A percentile compares a stretch with the other conserved stretches of the same genome.
Conservation (phyloP, 2,797 vertebrate genomes). For the Melanotaenia trifasciata region DNA sequence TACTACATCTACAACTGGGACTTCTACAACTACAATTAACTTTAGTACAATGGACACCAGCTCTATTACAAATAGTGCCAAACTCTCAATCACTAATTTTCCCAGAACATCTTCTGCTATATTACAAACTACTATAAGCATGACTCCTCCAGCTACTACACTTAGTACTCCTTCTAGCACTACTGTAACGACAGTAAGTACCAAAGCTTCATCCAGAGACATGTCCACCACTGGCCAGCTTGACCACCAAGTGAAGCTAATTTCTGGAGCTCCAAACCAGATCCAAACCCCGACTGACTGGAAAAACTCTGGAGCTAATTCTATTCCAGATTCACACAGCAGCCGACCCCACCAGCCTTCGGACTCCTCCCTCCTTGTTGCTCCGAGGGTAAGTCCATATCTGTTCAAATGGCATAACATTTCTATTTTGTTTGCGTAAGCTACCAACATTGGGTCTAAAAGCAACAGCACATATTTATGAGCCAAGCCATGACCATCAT, state of each 20-base stretch:
- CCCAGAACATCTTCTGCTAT: conserved; percentile 16
- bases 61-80: conserved; percentile 15
- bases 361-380: conserved; percentile 47
- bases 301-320: conserved; percentile 78
- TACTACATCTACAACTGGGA: background rate
- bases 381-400: conserved; percentile 71
- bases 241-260: conserved; percentile 47
- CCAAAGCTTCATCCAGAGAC: conserved; percentile 51
- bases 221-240: conserved; percentile 19
- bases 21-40: conserved; percentile 11
- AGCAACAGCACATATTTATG: conserved; percentile 3
- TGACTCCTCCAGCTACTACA: conserved; percentile 18
- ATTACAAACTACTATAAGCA: conserved; percentile 11
- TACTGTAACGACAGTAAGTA: conserved; percentile 42
- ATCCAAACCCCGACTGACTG: conserved; percentile 69
- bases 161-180: conserved; percentile 14
- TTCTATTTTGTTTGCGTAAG: conserved; percentile 11
- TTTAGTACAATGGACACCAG: conserved; percentile 7
- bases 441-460: conserved; percentile 17
- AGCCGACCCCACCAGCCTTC: conserved; percentile 55
- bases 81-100: conserved; percentile 12
- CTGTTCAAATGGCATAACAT: conserved; percentile 15
- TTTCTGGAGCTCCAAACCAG: conserved; percentile 51
- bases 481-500: conserved; percentile 7
- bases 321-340: conserved; percentile 83